Percentiles rank a stretch among this genome's conserved stretches.
phyloP scores from a whole-genome alignment of 2,797 vertebrate genomes.

The Danio choprae region DNA sequence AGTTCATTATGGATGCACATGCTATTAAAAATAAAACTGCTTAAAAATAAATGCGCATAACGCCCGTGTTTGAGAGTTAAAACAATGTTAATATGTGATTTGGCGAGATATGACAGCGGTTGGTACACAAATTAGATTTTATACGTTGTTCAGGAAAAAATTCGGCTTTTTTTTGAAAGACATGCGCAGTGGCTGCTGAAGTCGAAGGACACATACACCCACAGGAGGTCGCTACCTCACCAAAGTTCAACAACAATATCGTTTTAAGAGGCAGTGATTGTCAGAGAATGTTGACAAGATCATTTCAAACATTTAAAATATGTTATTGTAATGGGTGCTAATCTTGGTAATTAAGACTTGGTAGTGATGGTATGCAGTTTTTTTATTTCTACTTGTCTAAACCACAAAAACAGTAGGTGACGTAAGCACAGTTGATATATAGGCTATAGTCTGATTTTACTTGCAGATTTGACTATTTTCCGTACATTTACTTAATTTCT shows the following conservation, averaged over 20 bases:
- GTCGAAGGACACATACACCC: not conserved
- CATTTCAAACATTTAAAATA: too few species aligned
- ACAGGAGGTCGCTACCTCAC: slow-evolving; percentile 22
- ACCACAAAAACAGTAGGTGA: too few species aligned
- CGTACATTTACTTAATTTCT: too few species aligned
- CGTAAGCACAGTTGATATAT: too few species aligned
- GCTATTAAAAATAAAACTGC: not conserved
- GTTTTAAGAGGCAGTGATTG: too few species aligned
- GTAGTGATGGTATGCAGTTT: too few species aligned
- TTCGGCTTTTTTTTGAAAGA: not conserved
- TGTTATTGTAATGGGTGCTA: too few species aligned
- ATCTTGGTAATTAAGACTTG: too few species aligned
- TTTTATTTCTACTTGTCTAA: too few species aligned
- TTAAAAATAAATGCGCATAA: not conserved
- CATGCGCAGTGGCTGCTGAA: not conserved
- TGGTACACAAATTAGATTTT: not conserved
- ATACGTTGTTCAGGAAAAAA: not conserved
- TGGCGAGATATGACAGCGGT: not conserved
- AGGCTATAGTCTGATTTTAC: too few species aligned
- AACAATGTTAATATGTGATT: not conserved
- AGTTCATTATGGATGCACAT: not conserved
- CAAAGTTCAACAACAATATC: not conserved
- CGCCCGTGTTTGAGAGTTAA: not conserved
- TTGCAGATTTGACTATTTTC: too few species aligned
- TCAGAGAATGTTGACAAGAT: too few species aligned